phyloP scores from a whole-genome alignment of 2,888 invertebrate species.

The Eulithis prunata region DNA sequence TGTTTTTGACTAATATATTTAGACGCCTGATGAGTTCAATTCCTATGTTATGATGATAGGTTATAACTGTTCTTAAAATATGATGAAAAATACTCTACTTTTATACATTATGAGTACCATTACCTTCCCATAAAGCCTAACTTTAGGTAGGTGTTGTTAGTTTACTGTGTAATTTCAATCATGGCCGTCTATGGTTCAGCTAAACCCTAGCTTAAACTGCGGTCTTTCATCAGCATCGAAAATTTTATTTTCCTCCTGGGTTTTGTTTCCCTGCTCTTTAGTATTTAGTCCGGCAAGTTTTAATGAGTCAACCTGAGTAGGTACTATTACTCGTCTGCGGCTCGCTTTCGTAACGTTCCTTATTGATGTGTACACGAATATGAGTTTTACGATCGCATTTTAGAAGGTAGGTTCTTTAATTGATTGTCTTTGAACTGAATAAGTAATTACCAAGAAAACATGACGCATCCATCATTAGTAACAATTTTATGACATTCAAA shows the following conservation, averaged over 20 bases:
- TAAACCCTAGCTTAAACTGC: slow-evolving; percentile 44
- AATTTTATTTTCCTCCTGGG: slow-evolving; percentile 48
- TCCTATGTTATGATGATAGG: too few species aligned
- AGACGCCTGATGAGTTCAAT: too few species aligned
- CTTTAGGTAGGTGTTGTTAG: too few species aligned
- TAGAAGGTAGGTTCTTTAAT: slow-evolving; percentile 29
- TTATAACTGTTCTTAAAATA: too few species aligned
- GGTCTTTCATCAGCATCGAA: slow-evolving; percentile 51
- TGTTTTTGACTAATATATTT: too few species aligned
- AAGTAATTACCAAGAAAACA: slow-evolving; percentile 10
- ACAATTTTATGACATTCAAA: not conserved
- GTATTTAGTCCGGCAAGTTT: slow-evolving; percentile 44
- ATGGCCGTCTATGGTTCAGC: not conserved
- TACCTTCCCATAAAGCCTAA: too few species aligned
- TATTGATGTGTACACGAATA: slow-evolving; percentile 29
- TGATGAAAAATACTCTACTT: too few species aligned
- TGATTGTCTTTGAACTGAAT: slow-evolving; percentile 22
- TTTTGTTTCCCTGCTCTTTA: slow-evolving; percentile 46
- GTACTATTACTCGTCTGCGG: slow-evolving; percentile 9
- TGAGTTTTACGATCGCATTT: slow-evolving; percentile 31
- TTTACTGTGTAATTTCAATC: too few species aligned
- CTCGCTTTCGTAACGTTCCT: slow-evolving; percentile 36
- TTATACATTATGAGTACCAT: too few species aligned
- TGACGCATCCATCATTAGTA: slow-evolving; percentile 5
- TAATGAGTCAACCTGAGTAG: slow-evolving; percentile 47